Conservation (phyloP, 1,140 invertebrate genomes). For the Sitodiplosis mosellana region DNA sequence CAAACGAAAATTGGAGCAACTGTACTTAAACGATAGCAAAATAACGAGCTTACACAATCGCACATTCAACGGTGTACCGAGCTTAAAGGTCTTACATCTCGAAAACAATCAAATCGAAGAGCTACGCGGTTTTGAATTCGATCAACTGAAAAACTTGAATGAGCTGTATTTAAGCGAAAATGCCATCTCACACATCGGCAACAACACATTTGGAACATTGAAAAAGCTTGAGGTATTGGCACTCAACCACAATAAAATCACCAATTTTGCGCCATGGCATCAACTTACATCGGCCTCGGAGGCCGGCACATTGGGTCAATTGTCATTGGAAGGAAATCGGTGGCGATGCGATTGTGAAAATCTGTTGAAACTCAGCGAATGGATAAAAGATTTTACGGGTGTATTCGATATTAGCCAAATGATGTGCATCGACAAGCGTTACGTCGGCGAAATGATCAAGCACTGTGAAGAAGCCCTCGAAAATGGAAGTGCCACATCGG, state of each 20-base stretch:
- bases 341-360: constrained; percentile 56
- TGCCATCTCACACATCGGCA: constrained; percentile 47
- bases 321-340: constrained; percentile 46
- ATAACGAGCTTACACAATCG: constrained; percentile 62
- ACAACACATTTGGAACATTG: constrained; percentile 54
- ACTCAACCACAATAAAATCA: constrained; percentile 61
- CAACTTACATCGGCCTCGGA: constrained; percentile 32
- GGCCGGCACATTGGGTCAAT: constrained; percentile 33
- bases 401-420: constrained; percentile 39
- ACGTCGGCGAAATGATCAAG: constrained; percentile 37
- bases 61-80: constrained; percentile 64
- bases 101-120: constrained; percentile 60
- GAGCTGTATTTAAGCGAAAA: constrained; percentile 74
- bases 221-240: constrained; percentile 55
- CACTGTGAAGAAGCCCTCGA: constrained; percentile 40
- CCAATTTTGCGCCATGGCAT: constrained; percentile 55
- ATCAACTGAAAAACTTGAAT: constrained; percentile 47
- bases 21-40: constrained; percentile 67
- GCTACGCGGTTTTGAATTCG: constrained; percentile 57
- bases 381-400: constrained; percentile 20
- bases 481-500: constrained; percentile 38
- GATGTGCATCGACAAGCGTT: constrained; percentile 32
- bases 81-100: constrained; percentile 57
- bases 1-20: constrained; percentile 61
- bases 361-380: constrained; percentile 40